Conservation (phyloP, 2,888 invertebrate genomes). For the Syrista parreyssii region DNA sequence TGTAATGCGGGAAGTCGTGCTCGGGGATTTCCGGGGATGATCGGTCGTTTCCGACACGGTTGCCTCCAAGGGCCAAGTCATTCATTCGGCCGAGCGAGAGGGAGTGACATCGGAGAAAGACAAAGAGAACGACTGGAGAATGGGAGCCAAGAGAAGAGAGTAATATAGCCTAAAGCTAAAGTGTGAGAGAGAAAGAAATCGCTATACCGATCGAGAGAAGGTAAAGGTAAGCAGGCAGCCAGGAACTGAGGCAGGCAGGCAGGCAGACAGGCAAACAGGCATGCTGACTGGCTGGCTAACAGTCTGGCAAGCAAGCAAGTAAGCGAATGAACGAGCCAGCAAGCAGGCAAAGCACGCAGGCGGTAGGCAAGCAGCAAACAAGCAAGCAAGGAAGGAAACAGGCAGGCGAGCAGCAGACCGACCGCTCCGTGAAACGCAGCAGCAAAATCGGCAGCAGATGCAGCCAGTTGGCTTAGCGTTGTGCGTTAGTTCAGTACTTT, state of each 20-base stretch:
- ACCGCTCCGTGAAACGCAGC: slow-evolving; percentile 12
- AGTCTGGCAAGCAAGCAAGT: neutral
- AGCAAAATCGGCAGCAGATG: slow-evolving; percentile 39
- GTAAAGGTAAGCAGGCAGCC: neutral
- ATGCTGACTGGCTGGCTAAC: neutral
- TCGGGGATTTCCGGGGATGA: slow-evolving; percentile 40
- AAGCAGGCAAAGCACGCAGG: slow-evolving; percentile 19
- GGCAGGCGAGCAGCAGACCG: slow-evolving; percentile 24
- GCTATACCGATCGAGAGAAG: neutral
- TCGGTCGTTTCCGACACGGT: slow-evolving; percentile 41
- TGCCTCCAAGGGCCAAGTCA: slow-evolving; percentile 36
- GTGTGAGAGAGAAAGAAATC: neutral
- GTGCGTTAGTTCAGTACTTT: slow-evolving; percentile 37
- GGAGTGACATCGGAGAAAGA: slow-evolving; percentile 5
- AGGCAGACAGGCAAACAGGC: neutral
- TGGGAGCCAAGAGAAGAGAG: slow-evolving; percentile 17
- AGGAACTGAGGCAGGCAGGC: neutral
- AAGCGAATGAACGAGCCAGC: slow-evolving; percentile 5
- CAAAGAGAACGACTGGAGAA: slow-evolving; percentile 1
- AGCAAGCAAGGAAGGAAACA: slow-evolving; percentile 22
- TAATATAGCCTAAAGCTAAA: slow-evolving; percentile 4
- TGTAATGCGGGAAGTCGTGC: slow-evolving; percentile 48
- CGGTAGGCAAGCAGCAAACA: slow-evolving; percentile 7
- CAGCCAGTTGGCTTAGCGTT: slow-evolving; percentile 44
- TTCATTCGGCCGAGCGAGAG: slow-evolving; percentile 45